Percentiles rank a stretch among this genome's conserved stretches.
Evolutionary conservation across 2,888 invertebrate genomes (phyloP).

Genomic region (Chrysolina haemoptera): DNA sequence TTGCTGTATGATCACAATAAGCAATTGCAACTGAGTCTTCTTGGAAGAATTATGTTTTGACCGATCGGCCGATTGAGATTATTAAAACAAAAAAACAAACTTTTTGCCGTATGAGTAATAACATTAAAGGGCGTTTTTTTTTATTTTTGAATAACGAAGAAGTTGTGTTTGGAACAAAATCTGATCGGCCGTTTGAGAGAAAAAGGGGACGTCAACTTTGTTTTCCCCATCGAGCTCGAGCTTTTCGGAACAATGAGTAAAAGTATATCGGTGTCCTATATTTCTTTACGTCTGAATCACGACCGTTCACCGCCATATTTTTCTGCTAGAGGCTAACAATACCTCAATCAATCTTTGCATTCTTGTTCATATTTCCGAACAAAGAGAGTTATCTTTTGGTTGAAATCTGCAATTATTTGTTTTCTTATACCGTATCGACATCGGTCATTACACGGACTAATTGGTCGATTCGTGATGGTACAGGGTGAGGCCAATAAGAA

Average conservation of each 20-base stretch:
- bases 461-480: slow-evolving; percentile 1
- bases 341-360: slow-evolving; percentile 10
- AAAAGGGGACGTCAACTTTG: not conserved
- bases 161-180: too few relatives aligned
- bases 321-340: slow-evolving; percentile 9
- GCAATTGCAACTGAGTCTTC: too few relatives aligned
- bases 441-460: slow-evolving; percentile 16
- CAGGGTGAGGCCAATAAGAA: too few relatives aligned
- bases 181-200: not conserved
- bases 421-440: slow-evolving; percentile 21
- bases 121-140: too few relatives aligned
- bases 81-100: too few relatives aligned
- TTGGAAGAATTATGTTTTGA: too few relatives aligned
- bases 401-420: slow-evolving; percentile 16
- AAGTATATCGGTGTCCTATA: slow-evolving; percentile 7
- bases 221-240: slow-evolving; percentile 4
- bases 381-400: slow-evolving; percentile 12
- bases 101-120: too few relatives aligned
- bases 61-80: too few relatives aligned
- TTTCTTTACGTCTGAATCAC: slow-evolving; percentile 4
- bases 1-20: too few relatives aligned
- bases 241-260: not conserved
- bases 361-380: slow-evolving; percentile 18
- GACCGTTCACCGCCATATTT: slow-evolving; percentile 7
- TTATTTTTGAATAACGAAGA: too few relatives aligned